A percentile compares a stretch with the other conserved stretches of the same genome.
Evolutionary conservation across 1,140 invertebrate species (phyloP).

Genomic region (Ladona fulva): DNA sequence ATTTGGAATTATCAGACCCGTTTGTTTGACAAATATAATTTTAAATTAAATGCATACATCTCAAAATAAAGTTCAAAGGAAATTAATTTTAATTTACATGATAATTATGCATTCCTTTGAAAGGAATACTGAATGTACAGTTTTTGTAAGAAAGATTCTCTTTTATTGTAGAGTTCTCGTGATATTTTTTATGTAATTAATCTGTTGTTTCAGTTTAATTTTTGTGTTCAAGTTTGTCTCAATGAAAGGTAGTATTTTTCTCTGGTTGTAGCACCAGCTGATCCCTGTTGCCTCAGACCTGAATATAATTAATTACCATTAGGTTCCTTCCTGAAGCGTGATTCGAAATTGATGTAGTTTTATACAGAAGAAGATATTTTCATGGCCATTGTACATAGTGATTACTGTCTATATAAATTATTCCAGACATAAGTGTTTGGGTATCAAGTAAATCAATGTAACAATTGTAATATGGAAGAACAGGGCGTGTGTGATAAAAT

Average conservation of each 20-base stretch:
- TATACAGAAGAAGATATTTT: constrained; percentile 11
- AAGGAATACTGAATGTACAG: not conserved
- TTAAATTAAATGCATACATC: not conserved
- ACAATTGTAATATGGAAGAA: not conserved
- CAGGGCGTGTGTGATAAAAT: too few species aligned
- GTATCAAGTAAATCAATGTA: not conserved
- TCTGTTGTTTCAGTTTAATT: not conserved
- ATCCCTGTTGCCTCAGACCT: not conserved
- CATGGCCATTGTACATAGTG: constrained; percentile 3
- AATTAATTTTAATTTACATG: not conserved
- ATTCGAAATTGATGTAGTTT: constrained; percentile 7
- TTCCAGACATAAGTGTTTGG: not conserved
- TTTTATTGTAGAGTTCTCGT: not conserved
- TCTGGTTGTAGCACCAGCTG: too few species aligned
- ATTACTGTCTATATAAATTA: not conserved
- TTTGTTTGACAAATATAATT: too few species aligned
- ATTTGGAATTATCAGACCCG: too few species aligned
- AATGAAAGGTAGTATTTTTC: too few species aligned
- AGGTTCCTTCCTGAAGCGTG: not conserved
- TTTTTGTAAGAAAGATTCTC: not conserved
- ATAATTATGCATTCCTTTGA: not conserved
- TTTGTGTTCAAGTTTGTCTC: not conserved
- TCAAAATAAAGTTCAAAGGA: not conserved
- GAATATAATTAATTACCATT: not conserved
- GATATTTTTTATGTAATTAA: not conserved